Percentiles rank a stretch among this genome's conserved stretches.
Evolutionary conservation across 1,140 invertebrate species (phyloP).

Genomic region (Ceratosolen fusciceps): DNA sequence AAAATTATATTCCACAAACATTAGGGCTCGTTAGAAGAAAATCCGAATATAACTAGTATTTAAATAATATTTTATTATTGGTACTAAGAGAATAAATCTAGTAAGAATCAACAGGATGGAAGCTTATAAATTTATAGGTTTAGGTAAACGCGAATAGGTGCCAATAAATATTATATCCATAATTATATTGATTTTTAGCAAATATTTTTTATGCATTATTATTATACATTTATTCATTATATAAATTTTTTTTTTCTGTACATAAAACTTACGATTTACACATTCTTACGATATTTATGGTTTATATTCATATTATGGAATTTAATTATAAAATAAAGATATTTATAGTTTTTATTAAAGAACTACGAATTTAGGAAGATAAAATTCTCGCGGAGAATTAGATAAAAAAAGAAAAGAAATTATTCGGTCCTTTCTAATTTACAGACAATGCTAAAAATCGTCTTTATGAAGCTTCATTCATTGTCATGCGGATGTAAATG

Average conservation of each 20-base stretch:
- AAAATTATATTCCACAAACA: conserved; percentile 37
- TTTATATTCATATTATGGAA: conserved; percentile 10
- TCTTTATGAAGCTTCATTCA: conserved; percentile 24
- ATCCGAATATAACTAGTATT: background rate
- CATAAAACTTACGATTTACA: background rate
- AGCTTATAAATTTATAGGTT: background rate
- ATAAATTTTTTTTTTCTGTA: background rate
- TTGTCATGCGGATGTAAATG: background rate
- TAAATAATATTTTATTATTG: background rate
- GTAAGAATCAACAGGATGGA: background rate
- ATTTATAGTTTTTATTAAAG: background rate
- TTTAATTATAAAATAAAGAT: conserved; percentile 15
- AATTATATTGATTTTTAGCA: background rate
- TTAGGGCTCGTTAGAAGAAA: background rate
- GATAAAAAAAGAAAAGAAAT: conserved; percentile 1
- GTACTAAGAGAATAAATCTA: background rate
- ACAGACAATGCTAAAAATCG: conserved; percentile 27
- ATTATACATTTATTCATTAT: conserved; percentile 4
- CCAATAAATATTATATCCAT: background rate
- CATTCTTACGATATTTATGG: conserved; percentile 19
- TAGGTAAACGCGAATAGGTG: background rate
- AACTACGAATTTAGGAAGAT: background rate
- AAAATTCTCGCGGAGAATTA: conserved; percentile 23
- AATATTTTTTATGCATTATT: background rate
- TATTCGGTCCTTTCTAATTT: conserved; percentile 39